A percentile compares a stretch with the other conserved stretches of the same genome.
These are phyloP conservation scores for Psammodynastes pulverulentus DNA, from an alignment of 2,113 vertebrate species.

Conservation along the genomic window DNA sequence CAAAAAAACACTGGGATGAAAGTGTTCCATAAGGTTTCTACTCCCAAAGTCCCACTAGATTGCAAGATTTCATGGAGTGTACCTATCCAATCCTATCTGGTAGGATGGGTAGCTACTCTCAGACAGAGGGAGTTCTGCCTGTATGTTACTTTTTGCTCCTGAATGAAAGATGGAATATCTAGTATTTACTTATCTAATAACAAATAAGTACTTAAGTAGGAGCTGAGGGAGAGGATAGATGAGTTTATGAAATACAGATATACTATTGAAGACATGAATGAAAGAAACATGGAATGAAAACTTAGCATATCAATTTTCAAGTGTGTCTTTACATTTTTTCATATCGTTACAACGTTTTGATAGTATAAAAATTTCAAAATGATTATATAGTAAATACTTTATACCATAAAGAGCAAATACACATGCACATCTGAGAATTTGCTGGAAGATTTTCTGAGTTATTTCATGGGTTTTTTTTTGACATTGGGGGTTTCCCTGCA, in stretches of 20 bases:
- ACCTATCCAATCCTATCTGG: background rate
- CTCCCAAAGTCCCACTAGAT: background rate
- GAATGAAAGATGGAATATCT: background rate
- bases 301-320: background rate
- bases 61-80: background rate
- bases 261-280: background rate
- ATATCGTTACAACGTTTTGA: background rate
- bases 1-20: background rate
- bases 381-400: background rate
- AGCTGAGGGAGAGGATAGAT: background rate
- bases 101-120: background rate
- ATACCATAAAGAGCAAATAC: background rate
- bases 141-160: background rate
- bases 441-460: background rate
- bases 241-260: background rate
- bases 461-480: background rate
- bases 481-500: no score
- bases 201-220: background rate
- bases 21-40: background rate
- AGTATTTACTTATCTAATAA: background rate
- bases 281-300: background rate
- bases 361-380: background rate
- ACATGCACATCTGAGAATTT: background rate
- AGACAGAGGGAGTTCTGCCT: background rate
- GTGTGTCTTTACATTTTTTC: background rate